Percentiles rank a stretch among this genome's conserved stretches.
These are phyloP conservation scores for Lumbricus terrestris DNA, from an alignment of 2,888 invertebrate genomes.

Conservation along the genomic window DNA sequence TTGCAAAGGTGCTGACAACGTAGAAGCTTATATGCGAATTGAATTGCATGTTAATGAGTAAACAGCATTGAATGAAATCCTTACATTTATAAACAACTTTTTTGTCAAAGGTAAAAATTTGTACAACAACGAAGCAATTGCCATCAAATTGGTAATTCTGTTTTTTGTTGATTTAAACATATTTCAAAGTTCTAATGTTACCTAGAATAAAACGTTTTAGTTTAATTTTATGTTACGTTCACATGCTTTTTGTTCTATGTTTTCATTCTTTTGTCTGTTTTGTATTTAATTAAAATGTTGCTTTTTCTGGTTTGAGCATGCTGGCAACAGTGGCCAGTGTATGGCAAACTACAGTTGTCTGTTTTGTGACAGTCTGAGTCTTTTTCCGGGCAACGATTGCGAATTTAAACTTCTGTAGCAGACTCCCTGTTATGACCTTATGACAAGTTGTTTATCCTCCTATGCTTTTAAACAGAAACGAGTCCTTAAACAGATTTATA, in stretches of 20 bases:
- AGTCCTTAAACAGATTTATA: too few species aligned
- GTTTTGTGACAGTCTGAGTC: too few species aligned
- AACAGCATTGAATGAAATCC: neutral
- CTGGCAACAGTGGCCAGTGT: too few species aligned
- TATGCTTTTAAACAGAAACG: too few species aligned
- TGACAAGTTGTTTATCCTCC: too few species aligned
- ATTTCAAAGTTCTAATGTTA: neutral
- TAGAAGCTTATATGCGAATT: too few species aligned
- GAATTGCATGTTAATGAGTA: neutral
- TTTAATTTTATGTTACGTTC: neutral
- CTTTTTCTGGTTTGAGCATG: neutral
- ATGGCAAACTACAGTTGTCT: too few species aligned
- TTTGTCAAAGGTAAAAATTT: constrained; percentile 65
- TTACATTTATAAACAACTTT: constrained; percentile 45
- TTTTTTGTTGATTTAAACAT: neutral
- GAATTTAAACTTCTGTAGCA: too few species aligned
- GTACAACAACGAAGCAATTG: constrained; percentile 99
- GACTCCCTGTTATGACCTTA: too few species aligned
- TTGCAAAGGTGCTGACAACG: neutral
- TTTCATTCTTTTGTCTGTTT: neutral
- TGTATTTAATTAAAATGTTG: neutral
- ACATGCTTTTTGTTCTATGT: neutral
- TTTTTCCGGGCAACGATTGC: too few species aligned
- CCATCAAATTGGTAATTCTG: constrained; percentile 89
- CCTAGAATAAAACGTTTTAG: neutral